Conservation (phyloP, 2,797 vertebrate species). For the Sebastes ruberrimus region DNA sequence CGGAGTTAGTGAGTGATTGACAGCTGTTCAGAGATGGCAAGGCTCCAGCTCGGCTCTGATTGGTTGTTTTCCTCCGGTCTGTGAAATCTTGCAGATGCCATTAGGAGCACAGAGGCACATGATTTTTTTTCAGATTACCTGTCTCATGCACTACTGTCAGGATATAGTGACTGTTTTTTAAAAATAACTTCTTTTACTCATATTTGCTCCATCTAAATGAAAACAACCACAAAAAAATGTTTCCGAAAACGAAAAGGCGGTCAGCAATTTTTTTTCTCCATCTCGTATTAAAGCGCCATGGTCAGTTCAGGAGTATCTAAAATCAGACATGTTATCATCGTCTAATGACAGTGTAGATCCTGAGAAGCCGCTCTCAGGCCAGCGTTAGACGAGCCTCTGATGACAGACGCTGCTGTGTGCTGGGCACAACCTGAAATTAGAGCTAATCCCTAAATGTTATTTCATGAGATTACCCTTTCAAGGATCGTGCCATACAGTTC, state of each 20-base stretch:
- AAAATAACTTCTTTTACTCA: too few species aligned
- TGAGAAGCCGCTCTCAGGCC: slow-evolving; percentile 39
- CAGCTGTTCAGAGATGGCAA: too few species aligned
- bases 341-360: slow-evolving; percentile 49
- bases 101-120: too few species aligned
- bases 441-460: slow-evolving; percentile 75
- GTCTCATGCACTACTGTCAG: too few species aligned
- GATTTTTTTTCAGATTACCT: too few species aligned
- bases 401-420: slow-evolving; percentile 64
- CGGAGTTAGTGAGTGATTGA: too few species aligned
- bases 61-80: too few species aligned
- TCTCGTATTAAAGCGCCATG: neutral
- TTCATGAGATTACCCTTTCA: slow-evolving; percentile 66
- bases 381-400: slow-evolving; percentile 48
- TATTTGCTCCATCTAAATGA: neutral
- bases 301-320: slow-evolving; percentile 1
- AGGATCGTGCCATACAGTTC: slow-evolving; percentile 11
- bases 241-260: neutral
- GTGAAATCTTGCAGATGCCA: too few species aligned
- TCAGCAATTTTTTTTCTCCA: neutral
- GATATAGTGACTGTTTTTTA: too few species aligned
- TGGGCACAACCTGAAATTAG: slow-evolving; percentile 72
- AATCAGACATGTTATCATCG: slow-evolving; percentile 39
- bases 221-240: neutral
- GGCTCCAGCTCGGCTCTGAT: too few species aligned